These are phyloP conservation scores for Corythornis leucogaster DNA, from an alignment of 2,797 vertebrate genomes.

Conservation along the genomic window DNA sequence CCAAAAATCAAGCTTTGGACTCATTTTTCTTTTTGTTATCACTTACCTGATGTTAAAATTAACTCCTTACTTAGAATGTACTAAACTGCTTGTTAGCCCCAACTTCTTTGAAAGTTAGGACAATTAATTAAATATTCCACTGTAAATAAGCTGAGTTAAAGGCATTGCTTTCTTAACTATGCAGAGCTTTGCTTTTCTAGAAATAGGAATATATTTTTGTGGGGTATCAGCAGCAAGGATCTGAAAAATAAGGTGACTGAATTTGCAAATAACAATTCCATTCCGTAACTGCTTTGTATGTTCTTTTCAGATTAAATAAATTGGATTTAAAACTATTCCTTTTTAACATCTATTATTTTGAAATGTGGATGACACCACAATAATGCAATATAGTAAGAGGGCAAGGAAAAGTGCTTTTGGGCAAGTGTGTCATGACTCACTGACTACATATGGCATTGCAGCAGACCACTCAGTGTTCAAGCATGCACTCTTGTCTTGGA, in stretches of 20 bases:
- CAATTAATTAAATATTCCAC: neutral
- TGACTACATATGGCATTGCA: neutral
- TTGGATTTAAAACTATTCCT: neutral
- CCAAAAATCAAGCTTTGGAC: constrained; percentile 4
- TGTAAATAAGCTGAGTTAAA: neutral
- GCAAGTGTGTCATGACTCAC: neutral
- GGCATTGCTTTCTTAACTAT: neutral
- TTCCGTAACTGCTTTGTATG: neutral
- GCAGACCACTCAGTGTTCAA: neutral
- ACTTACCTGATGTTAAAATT: constrained; percentile 12
- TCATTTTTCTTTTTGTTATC: neutral
- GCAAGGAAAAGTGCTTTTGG: neutral
- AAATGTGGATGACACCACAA: neutral
- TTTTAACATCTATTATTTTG: neutral
- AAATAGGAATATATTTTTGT: neutral
- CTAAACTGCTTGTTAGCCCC: constrained; percentile 15
- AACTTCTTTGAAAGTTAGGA: neutral
- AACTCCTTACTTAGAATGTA: constrained; percentile 33
- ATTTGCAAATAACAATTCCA: neutral
- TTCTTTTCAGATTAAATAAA: neutral
- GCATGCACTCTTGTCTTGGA: neutral
- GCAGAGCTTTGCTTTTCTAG: neutral
- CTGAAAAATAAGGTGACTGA: neutral
- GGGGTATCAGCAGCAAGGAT: neutral
- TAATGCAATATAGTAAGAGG: neutral